Conservation (phyloP, 1,140 invertebrate genomes). For the Grapholita molesta region DNA sequence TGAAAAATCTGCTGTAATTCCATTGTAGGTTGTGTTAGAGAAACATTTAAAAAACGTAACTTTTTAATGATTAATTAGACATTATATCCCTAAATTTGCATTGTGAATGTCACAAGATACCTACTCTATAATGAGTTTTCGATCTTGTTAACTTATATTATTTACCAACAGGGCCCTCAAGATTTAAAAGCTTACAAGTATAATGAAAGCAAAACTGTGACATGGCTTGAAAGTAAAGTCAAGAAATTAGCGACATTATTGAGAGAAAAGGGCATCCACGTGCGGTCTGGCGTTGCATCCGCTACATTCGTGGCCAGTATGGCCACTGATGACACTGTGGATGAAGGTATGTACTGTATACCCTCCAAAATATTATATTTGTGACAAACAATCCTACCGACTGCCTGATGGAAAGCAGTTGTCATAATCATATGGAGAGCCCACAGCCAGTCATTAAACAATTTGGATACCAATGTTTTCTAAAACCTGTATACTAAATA, state of each 20-base stretch:
- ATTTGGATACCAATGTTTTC: no score
- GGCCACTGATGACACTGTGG: slow-evolving; percentile 73
- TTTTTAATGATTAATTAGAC: no score
- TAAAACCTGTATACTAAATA: no score
- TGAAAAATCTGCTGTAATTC: no score
- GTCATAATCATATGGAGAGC: no score
- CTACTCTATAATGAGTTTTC: no score
- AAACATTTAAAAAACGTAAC: no score
- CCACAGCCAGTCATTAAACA: no score
- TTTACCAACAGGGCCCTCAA: slow-evolving; percentile 76
- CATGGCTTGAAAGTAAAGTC: slow-evolving; percentile 85
- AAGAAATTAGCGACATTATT: slow-evolving; percentile 81
- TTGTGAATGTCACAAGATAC: no score
- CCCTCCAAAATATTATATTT: background rate
- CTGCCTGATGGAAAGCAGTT: no score
- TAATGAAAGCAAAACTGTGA: slow-evolving; percentile 85
- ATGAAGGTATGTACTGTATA: slow-evolving; percentile 57
- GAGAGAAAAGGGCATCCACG: slow-evolving; percentile 84
- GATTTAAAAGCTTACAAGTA: slow-evolving; percentile 87
- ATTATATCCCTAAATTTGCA: no score
- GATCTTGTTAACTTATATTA: slow-evolving; percentile 31
- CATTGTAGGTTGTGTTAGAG: no score
- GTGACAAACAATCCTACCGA: background rate
- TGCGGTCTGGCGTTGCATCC: slow-evolving; percentile 83
- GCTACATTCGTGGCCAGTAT: slow-evolving; percentile 84